Evolutionary conservation across 2,797 vertebrate species (phyloP).

Genomic region (Psittacula echo): DNA sequence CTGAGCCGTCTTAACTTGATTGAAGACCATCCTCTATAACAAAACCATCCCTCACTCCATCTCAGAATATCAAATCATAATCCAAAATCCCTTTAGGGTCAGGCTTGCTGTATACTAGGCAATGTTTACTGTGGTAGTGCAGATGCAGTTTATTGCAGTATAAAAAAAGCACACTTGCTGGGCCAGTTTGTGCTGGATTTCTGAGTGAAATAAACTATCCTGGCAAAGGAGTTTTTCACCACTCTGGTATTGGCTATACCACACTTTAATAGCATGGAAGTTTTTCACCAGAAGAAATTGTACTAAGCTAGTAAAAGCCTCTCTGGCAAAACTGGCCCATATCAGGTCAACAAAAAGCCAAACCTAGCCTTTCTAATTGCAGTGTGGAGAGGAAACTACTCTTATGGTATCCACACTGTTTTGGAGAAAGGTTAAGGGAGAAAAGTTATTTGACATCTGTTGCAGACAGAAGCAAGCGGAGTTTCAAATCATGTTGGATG

Average conservation of each 20-base stretch:
- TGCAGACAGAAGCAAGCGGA: not conserved
- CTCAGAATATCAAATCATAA: not conserved
- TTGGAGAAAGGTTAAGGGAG: not conserved
- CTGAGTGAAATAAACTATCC: not conserved
- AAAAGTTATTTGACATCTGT: not conserved
- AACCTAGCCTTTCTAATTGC: not conserved
- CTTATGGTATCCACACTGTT: not conserved
- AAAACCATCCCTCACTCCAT: not conserved
- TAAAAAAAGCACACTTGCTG: not conserved
- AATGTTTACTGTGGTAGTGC: not conserved
- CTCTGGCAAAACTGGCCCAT: not conserved
- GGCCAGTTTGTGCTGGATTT: not conserved
- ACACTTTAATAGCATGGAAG: not conserved
- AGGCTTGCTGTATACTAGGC: not conserved
- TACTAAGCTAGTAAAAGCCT: not conserved
- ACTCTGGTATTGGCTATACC: not conserved
- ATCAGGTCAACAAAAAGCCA: not conserved
- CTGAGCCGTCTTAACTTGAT: not conserved
- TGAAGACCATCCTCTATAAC: not conserved
- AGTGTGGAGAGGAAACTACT: not conserved
- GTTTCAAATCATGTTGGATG: not conserved
- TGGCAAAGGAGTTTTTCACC: not conserved
- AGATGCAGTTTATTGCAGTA: not conserved
- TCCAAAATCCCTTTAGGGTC: not conserved
- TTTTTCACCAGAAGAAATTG: not conserved